Base-by-base conservation (phyloP, 2,113 vertebrate species). In the Pseudorasbora parva region DNA sequence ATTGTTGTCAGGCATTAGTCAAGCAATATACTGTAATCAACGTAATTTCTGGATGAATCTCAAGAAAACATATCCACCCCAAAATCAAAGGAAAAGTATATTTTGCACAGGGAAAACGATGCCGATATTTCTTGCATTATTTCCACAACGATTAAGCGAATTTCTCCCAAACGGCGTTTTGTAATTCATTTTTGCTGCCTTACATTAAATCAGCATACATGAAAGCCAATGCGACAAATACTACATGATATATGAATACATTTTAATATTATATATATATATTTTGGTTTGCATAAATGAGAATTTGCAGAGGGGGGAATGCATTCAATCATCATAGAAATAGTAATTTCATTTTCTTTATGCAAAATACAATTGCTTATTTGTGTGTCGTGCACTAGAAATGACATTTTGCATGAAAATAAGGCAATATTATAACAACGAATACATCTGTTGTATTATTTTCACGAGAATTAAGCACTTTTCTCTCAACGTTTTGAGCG, bases 21-120 rank as follows among this genome's bases (percentile, higher is more conserved):
- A 89, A 94, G 94, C 95, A 92, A 91, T 95, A 94, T 92, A 93
- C 92, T 94, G 93, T 93, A 89, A 93, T 93, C 93, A 92, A 95
- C 95, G 93, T 94, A 91, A 68, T 30, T 23, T 81, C 25, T 37
- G 60, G 78, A 21, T 37, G 27, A 54, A 69, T 56, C 78, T 37
- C 78, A 51, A 21, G n/a, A 41, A 60, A 59, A 78, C 37, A 27
- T 21, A 60, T 62, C 76, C 54, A 33, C 19, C 54, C 10, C 17
- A 23, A 41, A 57, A 75, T 54, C 7, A 76, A 10, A 75, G 14
- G 3, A 74, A 30, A 51, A 56, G 19, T 9, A 66, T 2, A 41
- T 21, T 68, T 68, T 10, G 30, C 64, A 68, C 19, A 8, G 33
- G 30, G 30, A 21, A 37, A 68, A 68, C 10, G 4, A 21, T 11